phyloP scores from a whole-genome alignment of 1,140 invertebrate genomes.

The Maniola jurtina region DNA sequence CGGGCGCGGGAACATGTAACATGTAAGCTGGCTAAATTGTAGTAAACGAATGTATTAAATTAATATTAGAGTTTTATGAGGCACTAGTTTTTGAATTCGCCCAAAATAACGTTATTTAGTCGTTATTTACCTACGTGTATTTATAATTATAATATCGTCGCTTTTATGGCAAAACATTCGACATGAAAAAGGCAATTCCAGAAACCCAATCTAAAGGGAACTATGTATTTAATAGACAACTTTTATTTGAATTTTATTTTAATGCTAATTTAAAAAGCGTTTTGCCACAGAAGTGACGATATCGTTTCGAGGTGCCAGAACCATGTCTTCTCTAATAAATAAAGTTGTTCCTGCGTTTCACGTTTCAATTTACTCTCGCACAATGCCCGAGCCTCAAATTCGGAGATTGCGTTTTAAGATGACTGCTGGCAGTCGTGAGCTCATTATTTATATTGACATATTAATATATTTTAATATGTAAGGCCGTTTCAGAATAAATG shows the following conservation, averaged over 20 bases:
- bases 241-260: background rate
- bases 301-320: constrained; percentile 2
- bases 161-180: background rate
- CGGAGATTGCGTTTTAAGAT: constrained; percentile 41
- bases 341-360: constrained; percentile 29
- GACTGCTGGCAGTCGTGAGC: constrained; percentile 59
- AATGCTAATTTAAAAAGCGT: background rate
- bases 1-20: constrained; percentile 10
- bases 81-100: constrained; percentile 1
- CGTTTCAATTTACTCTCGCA: constrained; percentile 33
- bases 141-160: background rate
- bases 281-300: background rate
- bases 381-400: constrained; percentile 47
- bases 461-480: constrained; percentile 18
- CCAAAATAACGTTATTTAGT: background rate
- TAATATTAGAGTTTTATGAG: background rate
- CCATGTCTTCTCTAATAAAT: background rate
- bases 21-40: constrained; percentile 4
- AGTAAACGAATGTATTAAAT: constrained; percentile 2
- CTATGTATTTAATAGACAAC: no score
- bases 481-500: constrained; percentile 11
- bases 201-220: background rate
- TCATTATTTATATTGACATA: constrained; percentile 35
- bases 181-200: background rate
- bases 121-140: background rate